phyloP scores from a whole-genome alignment of 2,113 vertebrate species.

The Psittacara wagleri region DNA sequence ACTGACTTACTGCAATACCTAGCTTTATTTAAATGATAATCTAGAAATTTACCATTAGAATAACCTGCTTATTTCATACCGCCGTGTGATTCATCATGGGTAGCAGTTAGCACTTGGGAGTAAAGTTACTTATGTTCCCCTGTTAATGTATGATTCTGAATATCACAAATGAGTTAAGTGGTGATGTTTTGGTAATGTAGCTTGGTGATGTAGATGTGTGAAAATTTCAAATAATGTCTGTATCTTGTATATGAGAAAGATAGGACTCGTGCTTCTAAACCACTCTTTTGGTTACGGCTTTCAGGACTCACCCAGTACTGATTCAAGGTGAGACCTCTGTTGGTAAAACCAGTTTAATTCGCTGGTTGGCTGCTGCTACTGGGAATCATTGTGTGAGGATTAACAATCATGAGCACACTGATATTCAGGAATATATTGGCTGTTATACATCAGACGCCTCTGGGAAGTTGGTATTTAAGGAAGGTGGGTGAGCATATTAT shows the following conservation, averaged over 20 bases:
- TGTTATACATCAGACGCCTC: conserved; percentile 90
- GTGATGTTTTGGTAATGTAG: background rate
- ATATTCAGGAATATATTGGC: conserved; percentile 97
- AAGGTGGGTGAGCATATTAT: conserved; percentile 75
- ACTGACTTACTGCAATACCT: background rate
- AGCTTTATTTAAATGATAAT: background rate
- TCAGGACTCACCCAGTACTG: conserved; percentile 89
- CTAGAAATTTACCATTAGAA: background rate
- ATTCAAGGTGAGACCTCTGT: conserved; percentile 97
- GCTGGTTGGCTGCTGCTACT: conserved; percentile 88
- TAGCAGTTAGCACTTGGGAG: background rate
- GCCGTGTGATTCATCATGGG: background rate
- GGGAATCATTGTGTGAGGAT: conserved; percentile 96
- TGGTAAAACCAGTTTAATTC: conserved; percentile 95
- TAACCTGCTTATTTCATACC: background rate
- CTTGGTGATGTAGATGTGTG: background rate
- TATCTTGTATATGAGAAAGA: background rate
- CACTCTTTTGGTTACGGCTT: background rate
- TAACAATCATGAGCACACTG: conserved; percentile 98
- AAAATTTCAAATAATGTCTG: background rate
- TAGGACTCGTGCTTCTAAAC: background rate
- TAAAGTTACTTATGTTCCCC: background rate
- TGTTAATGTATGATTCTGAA: background rate
- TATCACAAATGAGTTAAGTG: background rate
- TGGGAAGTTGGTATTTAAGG: conserved; percentile 92